Evolutionary conservation across 2,888 invertebrate species (phyloP), one percentile per base, ranked within the genome.

Genomic region (Gari tellinella): DNA sequence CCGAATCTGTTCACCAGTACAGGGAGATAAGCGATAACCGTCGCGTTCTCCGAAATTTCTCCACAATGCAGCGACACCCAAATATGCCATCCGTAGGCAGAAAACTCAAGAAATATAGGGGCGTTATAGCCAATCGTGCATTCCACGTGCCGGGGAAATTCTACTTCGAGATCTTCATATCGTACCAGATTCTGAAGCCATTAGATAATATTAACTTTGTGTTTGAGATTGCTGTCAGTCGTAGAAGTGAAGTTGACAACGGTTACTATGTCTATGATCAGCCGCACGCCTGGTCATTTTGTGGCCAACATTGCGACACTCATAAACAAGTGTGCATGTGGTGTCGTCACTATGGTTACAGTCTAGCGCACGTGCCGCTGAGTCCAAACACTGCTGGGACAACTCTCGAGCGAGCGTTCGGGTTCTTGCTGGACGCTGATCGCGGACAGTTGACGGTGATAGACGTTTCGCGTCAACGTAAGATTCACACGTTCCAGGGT

Each of bases 181-280:
- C 60, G 4, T 82, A 74, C 41, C 63, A 68, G 37, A 74, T 83
- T 8, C 64, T 67, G 1, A 72, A 76, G 23, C 69, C 80, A 0
- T 45, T 82, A n/a, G 83, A 83, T 51, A 82, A 79, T 49, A 76
- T 77, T 2, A 83, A 83, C 43, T 79, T 82, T 43, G 73, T 82
- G 38, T 83, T 80, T 65, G 83, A 82, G 60, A 65, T 83, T 12
- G 83, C 80, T 12, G 49, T 82, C 14, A 72, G 80, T 69, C 72
- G 75, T 3, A 66, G 74, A 0, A 49, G 67, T 19, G 83, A 82
- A 21, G 69, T 83, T 40, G 83, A 83, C 52, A 69, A 70, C 25
- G 80, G 80, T 10, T 78, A 83, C 61, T 83, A 81, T 41, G 76
- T 83, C 0, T 83, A 83, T 31, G 81, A 83, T 53, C 80, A 83